Base-by-base conservation (phyloP, 2,888 invertebrate species). In the Lagria hirta region DNA sequence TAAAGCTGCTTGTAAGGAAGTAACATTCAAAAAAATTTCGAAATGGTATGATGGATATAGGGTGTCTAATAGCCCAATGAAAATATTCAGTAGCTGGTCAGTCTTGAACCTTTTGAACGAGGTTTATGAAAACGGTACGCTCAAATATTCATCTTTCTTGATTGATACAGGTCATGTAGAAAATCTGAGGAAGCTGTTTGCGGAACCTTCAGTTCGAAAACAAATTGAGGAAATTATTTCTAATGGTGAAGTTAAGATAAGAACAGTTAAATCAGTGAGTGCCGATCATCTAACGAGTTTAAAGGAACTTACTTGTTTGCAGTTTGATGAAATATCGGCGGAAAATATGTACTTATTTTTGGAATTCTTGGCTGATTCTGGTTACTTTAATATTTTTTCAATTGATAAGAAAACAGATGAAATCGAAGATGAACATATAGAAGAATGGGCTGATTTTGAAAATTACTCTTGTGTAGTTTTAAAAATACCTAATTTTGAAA, bases 331-430 rank as follows among this genome's bases (percentile, higher is more conserved):
- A 36, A 13, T 36, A 27, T 36, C 36, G 36, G 18, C 26, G 36
- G 36, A 36, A 36, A 36, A 18, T 36, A 21, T 36, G 26, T 11
- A 36, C 3, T 35, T 35, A 35, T 35, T 35, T 26, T 35, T 35
- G 35, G 26, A 35, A 35, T 35, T 35, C 24, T 48, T 48, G 38
- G 48, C 48, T 42, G 43, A 48, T 48, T 20, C 29, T 48, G 48
- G 43, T 38, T 43, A 43, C 38, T 47, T 48, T 48, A 48, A 48
- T 40, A 48, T 43, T 34, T 38, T 47, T 32, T 22, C 42, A 17
- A 23, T 47, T 47, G 42, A 42, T 43, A 14, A 43, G 42, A 47
- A 43, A 47, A 43, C n/a, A n/a, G n/a, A n/a, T n/a, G n/a, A n/a
- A n/a, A n/a, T n/a, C n/a, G n/a, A n/a, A n/a, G n/a, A n/a, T n/a